These are phyloP conservation scores for Siniperca chuatsi DNA, from an alignment of 2,113 vertebrate species.

Conservation along the genomic window DNA sequence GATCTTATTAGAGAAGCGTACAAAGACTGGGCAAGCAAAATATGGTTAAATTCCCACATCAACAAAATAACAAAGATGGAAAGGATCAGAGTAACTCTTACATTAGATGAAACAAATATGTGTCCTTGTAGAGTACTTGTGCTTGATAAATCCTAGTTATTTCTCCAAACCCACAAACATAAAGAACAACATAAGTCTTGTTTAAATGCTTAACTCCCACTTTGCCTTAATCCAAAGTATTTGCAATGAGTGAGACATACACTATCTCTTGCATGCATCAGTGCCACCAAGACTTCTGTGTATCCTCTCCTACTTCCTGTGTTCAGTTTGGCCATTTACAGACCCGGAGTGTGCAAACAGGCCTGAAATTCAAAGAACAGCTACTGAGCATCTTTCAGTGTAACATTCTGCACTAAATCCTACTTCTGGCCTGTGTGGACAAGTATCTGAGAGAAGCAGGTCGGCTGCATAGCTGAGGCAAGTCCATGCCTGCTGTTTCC, in stretches of 20 bases:
- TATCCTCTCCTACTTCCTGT: slow-evolving; percentile 36
- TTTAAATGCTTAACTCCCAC: neutral
- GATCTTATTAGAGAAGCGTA: neutral
- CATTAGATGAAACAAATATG: neutral
- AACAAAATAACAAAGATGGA: neutral
- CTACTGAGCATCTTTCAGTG: slow-evolving; percentile 16
- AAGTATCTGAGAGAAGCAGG: slow-evolving; percentile 58
- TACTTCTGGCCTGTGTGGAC: slow-evolving; percentile 75
- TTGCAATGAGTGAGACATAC: neutral
- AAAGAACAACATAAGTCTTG: neutral
- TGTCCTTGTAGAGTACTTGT: slow-evolving; percentile 11
- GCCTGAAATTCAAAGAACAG: neutral
- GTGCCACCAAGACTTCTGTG: neutral
- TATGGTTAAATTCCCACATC: neutral
- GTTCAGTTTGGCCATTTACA: neutral
- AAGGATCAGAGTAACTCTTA: slow-evolving; percentile 14
- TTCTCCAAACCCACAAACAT: neutral
- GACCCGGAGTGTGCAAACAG: neutral
- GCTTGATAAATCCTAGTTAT: neutral
- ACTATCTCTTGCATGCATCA: slow-evolving; percentile 36
- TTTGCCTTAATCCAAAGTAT: slow-evolving; percentile 16
- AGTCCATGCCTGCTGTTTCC: slow-evolving; percentile 73
- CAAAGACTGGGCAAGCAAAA: slow-evolving; percentile 2
- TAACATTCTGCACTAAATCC: slow-evolving; percentile 1
- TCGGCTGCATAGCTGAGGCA: slow-evolving; percentile 79